Evolutionary conservation across 2,113 vertebrate species (phyloP).

Genomic region (Peromyscus polionotus): DNA sequence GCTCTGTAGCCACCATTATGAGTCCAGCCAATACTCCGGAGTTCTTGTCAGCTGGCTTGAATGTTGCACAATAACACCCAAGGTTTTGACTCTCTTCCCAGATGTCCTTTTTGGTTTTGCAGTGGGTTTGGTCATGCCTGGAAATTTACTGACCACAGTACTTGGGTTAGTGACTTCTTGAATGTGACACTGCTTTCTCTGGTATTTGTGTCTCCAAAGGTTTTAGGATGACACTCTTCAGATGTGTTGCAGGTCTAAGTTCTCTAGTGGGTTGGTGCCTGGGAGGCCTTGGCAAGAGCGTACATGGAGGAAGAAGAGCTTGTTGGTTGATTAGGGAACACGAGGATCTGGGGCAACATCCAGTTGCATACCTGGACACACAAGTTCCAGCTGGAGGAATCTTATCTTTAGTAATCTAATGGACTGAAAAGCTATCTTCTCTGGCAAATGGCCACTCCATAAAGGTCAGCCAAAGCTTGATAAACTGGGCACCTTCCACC

Average conservation of each 20-base stretch:
- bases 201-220: conserved; percentile 10
- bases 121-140: conserved; percentile 65
- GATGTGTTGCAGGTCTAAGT: neutral
- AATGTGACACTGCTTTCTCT: conserved; percentile 57
- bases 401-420: conserved; percentile 27
- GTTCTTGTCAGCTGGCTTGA: conserved; percentile 72
- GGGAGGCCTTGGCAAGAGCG: neutral
- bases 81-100: conserved; percentile 67
- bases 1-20: conserved; percentile 29
- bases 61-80: conserved; percentile 57
- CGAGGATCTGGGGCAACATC: conserved; percentile 10
- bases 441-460: conserved; percentile 16
- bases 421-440: conserved; percentile 43
- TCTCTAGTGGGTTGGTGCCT: neutral
- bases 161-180: conserved; percentile 60
- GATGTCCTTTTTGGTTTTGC: conserved; percentile 64
- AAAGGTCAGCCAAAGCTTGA: conserved; percentile 31
- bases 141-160: conserved; percentile 67
- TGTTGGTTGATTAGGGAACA: neutral
- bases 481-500: neutral
- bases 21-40: conserved; percentile 55
- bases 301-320: neutral
- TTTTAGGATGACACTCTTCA: conserved; percentile 13
- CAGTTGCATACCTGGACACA: conserved; percentile 6
- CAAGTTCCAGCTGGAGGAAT: neutral